phyloP scores from a whole-genome alignment of 2,888 invertebrate species.

The Sipunculus nudus region DNA sequence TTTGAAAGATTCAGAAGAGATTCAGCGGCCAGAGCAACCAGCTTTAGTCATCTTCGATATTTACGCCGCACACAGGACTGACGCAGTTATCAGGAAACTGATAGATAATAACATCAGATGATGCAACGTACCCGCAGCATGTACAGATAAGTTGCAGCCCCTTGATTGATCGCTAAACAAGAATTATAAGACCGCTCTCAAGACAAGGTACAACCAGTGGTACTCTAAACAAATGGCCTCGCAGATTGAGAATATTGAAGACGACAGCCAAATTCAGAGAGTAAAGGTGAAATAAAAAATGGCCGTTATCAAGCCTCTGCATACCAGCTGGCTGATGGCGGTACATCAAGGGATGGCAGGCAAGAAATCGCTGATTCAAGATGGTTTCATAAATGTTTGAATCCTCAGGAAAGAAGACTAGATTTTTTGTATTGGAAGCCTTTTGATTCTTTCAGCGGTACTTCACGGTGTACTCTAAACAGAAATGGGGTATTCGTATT shows the following conservation, averaged over 20 bases:
- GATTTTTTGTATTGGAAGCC: no score
- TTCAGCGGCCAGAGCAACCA: background rate
- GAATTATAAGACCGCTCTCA: constrained; percentile 22
- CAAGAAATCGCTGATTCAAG: background rate
- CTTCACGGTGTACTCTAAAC: no score
- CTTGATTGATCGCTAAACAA: constrained; percentile 31
- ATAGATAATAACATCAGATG: constrained; percentile 13
- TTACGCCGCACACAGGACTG: constrained; percentile 5
- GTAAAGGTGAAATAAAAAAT: no score
- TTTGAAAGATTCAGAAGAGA: no score
- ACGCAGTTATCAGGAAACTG: constrained; percentile 5
- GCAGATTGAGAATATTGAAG: no score
- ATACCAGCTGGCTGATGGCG: background rate
- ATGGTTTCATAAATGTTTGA: background rate
- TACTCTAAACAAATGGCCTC: constrained; percentile 6
- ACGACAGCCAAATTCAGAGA: no score
- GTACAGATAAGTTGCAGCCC: constrained; percentile 36
- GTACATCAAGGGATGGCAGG: background rate
- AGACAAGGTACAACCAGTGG: constrained; percentile 22
- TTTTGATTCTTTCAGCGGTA: no score
- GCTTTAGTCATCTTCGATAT: constrained; percentile 12
- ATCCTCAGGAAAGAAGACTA: no score
- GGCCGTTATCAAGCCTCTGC: no score
- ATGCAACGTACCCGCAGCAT: constrained; percentile 30
- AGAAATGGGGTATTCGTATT: no score